Conservation (phyloP, 2,888 invertebrate species). For the Schizaphis graminum region DNA sequence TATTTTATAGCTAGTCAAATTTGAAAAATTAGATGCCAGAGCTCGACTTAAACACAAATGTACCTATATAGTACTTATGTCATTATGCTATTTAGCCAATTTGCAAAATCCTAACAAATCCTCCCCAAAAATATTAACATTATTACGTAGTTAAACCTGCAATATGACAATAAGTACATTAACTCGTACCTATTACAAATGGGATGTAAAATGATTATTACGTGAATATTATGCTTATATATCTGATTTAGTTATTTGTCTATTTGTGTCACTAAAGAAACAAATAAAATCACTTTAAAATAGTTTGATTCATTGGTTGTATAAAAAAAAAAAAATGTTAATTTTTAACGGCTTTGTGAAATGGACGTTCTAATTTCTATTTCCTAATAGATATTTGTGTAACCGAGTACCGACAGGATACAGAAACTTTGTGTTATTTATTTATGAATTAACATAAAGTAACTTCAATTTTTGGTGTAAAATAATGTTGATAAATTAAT, state of each 20-base stretch:
- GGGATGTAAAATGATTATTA: neutral
- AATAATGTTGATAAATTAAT: neutral
- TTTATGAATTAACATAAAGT: neutral
- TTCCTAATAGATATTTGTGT: too few species aligned
- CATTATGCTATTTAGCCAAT: neutral
- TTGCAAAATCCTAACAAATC: too few species aligned
- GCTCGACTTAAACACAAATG: neutral
- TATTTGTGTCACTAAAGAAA: neutral
- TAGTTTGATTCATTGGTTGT: neutral
- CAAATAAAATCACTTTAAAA: neutral
- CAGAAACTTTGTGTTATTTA: neutral
- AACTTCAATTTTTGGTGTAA: neutral
- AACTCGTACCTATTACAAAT: neutral
- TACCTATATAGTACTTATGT: neutral
- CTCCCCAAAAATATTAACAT: neutral
- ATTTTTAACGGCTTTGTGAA: too few species aligned
- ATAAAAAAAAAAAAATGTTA: neutral
- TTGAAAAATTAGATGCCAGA: neutral
- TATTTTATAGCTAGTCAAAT: neutral
- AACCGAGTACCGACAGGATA: too few species aligned
- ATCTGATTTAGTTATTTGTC: too few species aligned
- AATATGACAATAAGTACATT: neutral
- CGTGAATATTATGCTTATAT: too few species aligned
- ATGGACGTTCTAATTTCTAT: too few species aligned
- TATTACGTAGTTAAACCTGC: neutral